Base-by-base conservation (phyloP, 1,140 invertebrate genomes). In the Drosophila lacteicornis region DNA sequence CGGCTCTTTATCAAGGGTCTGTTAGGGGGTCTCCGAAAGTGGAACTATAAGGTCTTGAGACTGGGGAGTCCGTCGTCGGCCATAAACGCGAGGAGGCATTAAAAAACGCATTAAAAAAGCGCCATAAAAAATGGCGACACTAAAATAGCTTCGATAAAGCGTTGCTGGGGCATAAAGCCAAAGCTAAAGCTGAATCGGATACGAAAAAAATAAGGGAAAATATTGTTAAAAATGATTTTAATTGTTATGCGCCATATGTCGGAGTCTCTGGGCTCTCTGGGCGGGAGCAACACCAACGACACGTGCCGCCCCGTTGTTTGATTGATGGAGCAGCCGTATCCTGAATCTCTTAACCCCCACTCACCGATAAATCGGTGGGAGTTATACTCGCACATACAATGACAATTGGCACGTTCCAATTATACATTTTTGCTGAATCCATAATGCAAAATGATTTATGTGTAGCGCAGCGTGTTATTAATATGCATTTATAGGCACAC, bases 391-490 rank as follows among this genome's bases (percentile, higher is more conserved):
- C 22, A 25, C 3, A 33, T 36, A 36, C 33, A 42, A 55, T 75
- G 78, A 75, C 78, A 80, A 80, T 80, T 80, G 78, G 78, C 78
- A 80, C 78, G 78, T 80, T 80, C 76, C 78, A 80, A 75, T 67
- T 75, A 66, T 59, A 79, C 36, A 74, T 78, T 77, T 78, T 78
- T 46, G 43, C 56, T 60, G 53, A 77, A 68, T 53, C 59, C 49
- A 77, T 59, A 77, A 67, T 77, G 73, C 55, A 67, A 68, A 56
- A 76, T 77, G 74, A 77, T 77, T 77, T 78, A 78, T 78, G 62
- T 69, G 63, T 75, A 19, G 71, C 59, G 71, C 71, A 57, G 66
- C 42, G 58, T 61, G 75, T 57, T 47, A 78, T 78, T 61, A 70
- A 74, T 74, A 74, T 74, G 68, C 55, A 74, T 71, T 73, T 71